Base-by-base conservation (phyloP, 2,113 vertebrate species). In the Pachycephala philippinensis region DNA sequence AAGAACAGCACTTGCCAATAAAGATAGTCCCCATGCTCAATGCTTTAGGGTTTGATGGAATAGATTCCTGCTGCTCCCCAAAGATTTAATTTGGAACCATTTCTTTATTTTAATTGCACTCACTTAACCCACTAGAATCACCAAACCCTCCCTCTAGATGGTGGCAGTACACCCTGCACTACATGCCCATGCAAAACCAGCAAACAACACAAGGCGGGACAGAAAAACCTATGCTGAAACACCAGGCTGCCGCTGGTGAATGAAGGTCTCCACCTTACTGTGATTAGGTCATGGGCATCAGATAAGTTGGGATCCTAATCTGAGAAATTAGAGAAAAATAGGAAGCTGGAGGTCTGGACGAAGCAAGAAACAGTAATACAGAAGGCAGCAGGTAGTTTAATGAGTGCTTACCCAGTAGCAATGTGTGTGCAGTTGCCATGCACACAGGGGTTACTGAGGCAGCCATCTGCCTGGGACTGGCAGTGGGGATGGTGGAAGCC, bases 361-460 rank as follows among this genome's bases (percentile, higher is more conserved):
- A 79, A 68, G 30, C 16, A 42, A 66, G 44, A 14, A 17, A 6
- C 17, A 23, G 3, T 5, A n/a, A 15, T 1, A 11, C 0, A 59
- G 39, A 42, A 79, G 31, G 37, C 50, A 75, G 33, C 24, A 57
- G 66, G 24, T 8, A n/a, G 52, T 39, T 14, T 18, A 24, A 1
- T 1, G 33, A 39, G 54, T 10, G 95, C 97, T 90, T 79, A 99
- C 99, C 99, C 98, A 1, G 97, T 98, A 56, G 98, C 97, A 56
- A 97, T 96, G 30, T 99, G 98, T 2, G 98, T 97, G 84, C 99
- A 99, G 82, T 98, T 97, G 79, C 99, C 99, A 1, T 99, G 98
- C 47, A 98, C 87, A 57, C 99, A 99, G 30, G 99, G 99, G 61
- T 90, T 98, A 53, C 97, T 98, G 81, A 98, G 98, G 77, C 99